Percentiles rank a stretch among this genome's conserved stretches.
Evolutionary conservation across 2,888 invertebrate species (phyloP).

Genomic region (Pemphredon lugubris): DNA sequence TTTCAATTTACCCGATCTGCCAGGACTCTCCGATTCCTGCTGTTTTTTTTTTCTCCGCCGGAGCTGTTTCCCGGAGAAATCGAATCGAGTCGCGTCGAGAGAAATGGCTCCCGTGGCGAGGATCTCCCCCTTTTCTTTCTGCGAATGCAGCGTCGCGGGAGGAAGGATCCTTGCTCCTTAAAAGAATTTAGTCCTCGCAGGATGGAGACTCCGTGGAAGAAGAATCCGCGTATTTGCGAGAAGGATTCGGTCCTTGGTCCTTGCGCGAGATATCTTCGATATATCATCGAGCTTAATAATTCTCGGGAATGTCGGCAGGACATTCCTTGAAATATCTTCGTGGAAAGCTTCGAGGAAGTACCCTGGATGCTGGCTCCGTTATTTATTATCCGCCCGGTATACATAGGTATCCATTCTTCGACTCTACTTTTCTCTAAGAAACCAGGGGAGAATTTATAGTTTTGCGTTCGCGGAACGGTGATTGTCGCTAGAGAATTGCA

Average conservation of each 20-base stretch:
- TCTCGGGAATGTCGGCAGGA: conserved; percentile 14
- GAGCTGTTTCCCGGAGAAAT: conserved; percentile 57
- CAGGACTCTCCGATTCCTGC: conserved; percentile 52
- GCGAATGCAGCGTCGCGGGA: background rate
- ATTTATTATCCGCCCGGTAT: background rate
- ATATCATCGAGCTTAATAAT: conserved; percentile 25
- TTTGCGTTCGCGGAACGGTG: too few relatives aligned
- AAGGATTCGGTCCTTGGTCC: background rate
- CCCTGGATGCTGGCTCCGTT: background rate
- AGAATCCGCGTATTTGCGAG: conserved; percentile 11
- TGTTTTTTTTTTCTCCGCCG: conserved; percentile 50
- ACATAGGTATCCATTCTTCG: background rate
- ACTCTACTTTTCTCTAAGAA: too few relatives aligned
- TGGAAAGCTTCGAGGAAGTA: background rate
- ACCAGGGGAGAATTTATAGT: too few relatives aligned
- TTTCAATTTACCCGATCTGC: conserved; percentile 64
- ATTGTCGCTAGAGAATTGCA: too few relatives aligned
- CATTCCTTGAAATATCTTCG: background rate
- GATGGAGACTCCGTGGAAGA: conserved; percentile 9
- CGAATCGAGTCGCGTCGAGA: conserved; percentile 58
- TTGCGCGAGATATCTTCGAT: conserved; percentile 7
- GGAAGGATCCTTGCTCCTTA: conserved; percentile 25
- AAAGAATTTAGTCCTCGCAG: conserved; percentile 36
- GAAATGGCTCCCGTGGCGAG: conserved; percentile 57
- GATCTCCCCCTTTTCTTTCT: conserved; percentile 9